Conservation (phyloP, 2,888 invertebrate species). For the Apamea monoglypha region DNA sequence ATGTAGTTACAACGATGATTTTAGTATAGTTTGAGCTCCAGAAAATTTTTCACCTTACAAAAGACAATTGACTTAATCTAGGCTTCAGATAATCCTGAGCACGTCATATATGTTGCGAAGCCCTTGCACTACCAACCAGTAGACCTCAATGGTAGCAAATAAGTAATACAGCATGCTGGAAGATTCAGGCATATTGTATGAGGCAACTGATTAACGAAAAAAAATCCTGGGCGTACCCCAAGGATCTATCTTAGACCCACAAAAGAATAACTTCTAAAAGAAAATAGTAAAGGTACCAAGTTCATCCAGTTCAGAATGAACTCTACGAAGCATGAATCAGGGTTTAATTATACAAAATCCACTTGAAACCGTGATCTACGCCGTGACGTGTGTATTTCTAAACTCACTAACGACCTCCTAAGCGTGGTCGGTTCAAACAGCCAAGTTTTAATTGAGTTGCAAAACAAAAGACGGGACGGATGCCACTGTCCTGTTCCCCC, state of each 20-base stretch:
- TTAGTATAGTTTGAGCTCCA: background rate
- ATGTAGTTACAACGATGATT: background rate
- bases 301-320: constrained; percentile 12
- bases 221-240: constrained; percentile 1
- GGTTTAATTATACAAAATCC: constrained; percentile 56
- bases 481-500: constrained; percentile 63
- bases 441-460: constrained; percentile 84
- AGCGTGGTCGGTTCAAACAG: constrained; percentile 71
- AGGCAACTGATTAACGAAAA: background rate
- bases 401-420: constrained; percentile 74
- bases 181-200: background rate
- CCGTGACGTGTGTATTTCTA: constrained; percentile 63
- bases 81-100: background rate
- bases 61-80: background rate
- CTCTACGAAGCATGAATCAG: constrained; percentile 34
- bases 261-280: background rate
- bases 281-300: background rate
- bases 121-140: too few relatives aligned
- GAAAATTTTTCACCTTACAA: background rate
- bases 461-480: constrained; percentile 80
- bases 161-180: background rate
- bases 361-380: constrained; percentile 62
- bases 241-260: constrained; percentile 1
- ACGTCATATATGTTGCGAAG: background rate
- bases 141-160: too few relatives aligned